Evolutionary conservation across 2,113 vertebrate genomes (phyloP).

Genomic region (Nyctereutes procyonoides): DNA sequence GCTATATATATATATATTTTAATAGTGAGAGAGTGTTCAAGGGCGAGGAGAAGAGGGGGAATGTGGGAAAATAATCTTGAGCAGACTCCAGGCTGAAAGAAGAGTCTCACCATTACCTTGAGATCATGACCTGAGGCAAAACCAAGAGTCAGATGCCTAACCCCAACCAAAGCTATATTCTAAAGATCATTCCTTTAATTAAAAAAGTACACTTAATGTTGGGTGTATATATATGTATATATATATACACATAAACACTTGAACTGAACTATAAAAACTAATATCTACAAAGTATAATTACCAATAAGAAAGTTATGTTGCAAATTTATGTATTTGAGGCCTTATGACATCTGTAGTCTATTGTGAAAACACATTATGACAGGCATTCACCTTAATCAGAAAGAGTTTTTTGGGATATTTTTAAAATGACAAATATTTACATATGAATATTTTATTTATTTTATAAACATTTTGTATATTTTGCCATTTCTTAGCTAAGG

Average conservation of each 20-base stretch:
- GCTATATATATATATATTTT: too few species aligned
- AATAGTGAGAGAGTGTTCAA: too few species aligned
- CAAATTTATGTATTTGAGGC: not conserved
- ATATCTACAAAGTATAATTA: conserved; percentile 35
- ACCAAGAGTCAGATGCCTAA: not conserved
- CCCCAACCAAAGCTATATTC: not conserved
- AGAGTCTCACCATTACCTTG: not conserved
- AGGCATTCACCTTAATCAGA: not conserved
- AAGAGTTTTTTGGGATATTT: not conserved
- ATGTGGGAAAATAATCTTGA: too few species aligned
- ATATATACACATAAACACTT: too few species aligned
- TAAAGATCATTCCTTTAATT: not conserved
- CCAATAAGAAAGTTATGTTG: not conserved
- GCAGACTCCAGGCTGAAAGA: too few species aligned
- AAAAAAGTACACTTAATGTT: not conserved
- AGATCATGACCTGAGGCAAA: not conserved
- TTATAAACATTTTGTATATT: not conserved
- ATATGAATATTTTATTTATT: not conserved
- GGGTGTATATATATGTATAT: not conserved
- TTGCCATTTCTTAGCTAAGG: not conserved
- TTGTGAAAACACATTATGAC: not conserved
- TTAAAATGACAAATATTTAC: not conserved
- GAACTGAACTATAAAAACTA: not conserved
- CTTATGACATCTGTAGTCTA: not conserved
- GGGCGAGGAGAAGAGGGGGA: too few species aligned